phyloP scores from a whole-genome alignment of 2,888 invertebrate genomes.

The Tolmerus cingulatus region DNA sequence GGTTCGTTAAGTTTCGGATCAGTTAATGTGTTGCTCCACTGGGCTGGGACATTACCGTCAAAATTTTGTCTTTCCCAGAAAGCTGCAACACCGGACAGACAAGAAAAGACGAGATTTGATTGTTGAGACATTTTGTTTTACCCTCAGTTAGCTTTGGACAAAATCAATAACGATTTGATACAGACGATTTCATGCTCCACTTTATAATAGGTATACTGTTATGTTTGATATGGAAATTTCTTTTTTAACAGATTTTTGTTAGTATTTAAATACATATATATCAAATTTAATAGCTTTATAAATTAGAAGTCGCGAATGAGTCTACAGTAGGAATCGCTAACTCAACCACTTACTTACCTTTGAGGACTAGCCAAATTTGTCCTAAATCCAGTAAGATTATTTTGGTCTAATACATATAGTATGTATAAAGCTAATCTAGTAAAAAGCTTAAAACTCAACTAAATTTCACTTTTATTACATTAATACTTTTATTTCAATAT shows the following conservation, averaged over 20 bases:
- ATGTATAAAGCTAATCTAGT: no score
- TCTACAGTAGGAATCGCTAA: no score
- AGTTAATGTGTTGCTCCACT: not conserved
- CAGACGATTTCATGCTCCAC: not conserved
- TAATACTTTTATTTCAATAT: no score
- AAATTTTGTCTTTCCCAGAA: not conserved
- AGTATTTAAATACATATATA: no score
- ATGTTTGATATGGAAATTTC: not conserved
- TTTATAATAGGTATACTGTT: not conserved
- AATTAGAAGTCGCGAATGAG: no score
- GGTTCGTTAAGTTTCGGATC: not conserved
- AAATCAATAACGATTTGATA: not conserved
- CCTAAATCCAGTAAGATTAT: no score
- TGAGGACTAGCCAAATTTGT: no score
- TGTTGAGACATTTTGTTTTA: not conserved
- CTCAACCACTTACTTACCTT: no score
- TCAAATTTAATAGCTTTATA: no score
- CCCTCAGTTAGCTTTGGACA: not conserved
- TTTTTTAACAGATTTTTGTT: not conserved
- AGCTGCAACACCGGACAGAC: not conserved
- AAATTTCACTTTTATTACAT: no score
- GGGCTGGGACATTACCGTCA: not conserved
- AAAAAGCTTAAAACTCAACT: no score
- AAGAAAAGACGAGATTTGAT: not conserved
- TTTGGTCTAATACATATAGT: no score